A percentile compares a stretch with the other conserved stretches of the same genome.
phyloP scores from a whole-genome alignment of 2,888 invertebrate species.

The Barypeithes pellucidus region DNA sequence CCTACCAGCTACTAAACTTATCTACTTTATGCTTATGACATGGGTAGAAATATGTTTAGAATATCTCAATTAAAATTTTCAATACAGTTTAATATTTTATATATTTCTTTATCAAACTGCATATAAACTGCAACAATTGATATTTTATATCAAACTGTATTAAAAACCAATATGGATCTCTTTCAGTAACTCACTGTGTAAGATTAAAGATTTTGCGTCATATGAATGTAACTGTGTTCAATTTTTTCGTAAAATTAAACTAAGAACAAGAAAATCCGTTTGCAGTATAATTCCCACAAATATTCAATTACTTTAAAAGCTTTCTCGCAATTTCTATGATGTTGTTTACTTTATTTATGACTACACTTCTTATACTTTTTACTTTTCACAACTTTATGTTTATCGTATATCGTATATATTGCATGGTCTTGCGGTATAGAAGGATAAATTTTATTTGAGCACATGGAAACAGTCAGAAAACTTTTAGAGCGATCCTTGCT shows the following conservation, averaged over 20 bases:
- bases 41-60: too few species aligned
- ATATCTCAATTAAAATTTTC: too few species aligned
- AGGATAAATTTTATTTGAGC: background rate
- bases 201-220: too few species aligned
- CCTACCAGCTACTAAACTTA: too few species aligned
- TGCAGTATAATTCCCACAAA: conserved; percentile 53
- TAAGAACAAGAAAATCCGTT: background rate
- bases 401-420: background rate
- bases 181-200: too few species aligned
- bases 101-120: too few species aligned
- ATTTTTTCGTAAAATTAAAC: background rate
- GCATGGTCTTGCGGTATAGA: conserved; percentile 9
- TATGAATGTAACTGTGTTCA: too few species aligned
- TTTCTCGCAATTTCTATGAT: conserved; percentile 63
- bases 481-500: conserved; percentile 41
- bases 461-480: background rate
- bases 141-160: too few species aligned
- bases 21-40: too few species aligned
- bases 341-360: conserved; percentile 63
- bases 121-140: too few species aligned
- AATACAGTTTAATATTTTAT: too few species aligned
- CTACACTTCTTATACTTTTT: conserved; percentile 54
- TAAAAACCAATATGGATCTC: too few species aligned
- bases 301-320: conserved; percentile 67
- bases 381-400: conserved; percentile 23